Percentiles rank a stretch among this genome's conserved stretches.
phyloP scores from a whole-genome alignment of 2,113 vertebrate genomes.

The Actinemys pallida region DNA sequence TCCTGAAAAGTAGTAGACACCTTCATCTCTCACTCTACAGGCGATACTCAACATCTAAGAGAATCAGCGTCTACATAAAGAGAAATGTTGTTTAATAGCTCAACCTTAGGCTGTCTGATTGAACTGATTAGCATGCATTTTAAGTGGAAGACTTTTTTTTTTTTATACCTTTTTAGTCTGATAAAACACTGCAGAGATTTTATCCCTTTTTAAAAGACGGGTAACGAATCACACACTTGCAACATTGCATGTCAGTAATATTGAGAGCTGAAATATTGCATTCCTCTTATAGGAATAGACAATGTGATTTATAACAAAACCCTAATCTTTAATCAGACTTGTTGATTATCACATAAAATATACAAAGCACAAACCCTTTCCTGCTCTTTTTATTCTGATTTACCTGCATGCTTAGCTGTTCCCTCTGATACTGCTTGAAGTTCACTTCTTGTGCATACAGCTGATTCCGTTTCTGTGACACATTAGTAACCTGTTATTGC shows the following conservation, averaged over 20 bases:
- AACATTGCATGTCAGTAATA: neutral
- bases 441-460: conserved; percentile 56
- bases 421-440: conserved; percentile 60
- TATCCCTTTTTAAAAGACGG: neutral
- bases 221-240: neutral
- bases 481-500: neutral
- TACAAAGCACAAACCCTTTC: neutral
- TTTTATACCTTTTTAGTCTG: neutral
- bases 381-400: neutral
- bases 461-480: conserved; percentile 67
- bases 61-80: neutral
- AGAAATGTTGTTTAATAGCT: neutral
- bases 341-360: accelerated
- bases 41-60: neutral
- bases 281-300: neutral
- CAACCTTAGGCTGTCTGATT: neutral
- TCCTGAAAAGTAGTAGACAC: neutral
- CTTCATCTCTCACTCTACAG: neutral
- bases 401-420: conserved; percentile 75
- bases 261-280: neutral
- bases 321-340: accelerated
- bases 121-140: neutral
- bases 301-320: neutral
- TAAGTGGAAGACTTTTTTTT: neutral
- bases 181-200: neutral